Conservation (phyloP, 2,113 vertebrate genomes). For the Barbus barbus region DNA sequence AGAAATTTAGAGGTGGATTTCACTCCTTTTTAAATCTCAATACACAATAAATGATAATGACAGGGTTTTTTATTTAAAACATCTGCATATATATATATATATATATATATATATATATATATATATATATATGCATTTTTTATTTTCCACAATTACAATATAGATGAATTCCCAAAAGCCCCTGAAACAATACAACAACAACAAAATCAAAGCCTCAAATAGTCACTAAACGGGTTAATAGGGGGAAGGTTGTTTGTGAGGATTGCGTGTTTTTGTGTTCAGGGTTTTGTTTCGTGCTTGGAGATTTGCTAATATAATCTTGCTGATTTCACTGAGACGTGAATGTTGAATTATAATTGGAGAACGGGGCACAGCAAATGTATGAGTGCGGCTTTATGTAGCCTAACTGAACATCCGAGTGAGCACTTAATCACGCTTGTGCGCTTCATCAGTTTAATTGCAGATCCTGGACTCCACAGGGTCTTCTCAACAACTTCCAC, state of each 20-base stretch:
- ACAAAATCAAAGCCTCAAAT: not conserved
- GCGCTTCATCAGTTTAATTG: slow-evolving; percentile 33
- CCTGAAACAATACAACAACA: not conserved
- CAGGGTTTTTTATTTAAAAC: not conserved
- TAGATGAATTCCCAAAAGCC: too few species aligned
- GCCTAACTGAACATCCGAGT: slow-evolving; percentile 13
- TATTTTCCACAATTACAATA: too few species aligned
- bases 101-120: too few species aligned
- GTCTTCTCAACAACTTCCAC: slow-evolving; percentile 12
- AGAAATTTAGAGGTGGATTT: not conserved
- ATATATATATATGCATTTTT: too few species aligned
- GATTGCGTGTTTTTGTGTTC: slow-evolving; percentile 1
- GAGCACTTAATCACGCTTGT: not conserved
- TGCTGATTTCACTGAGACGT: slow-evolving; percentile 14
- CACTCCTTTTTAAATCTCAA: not conserved
- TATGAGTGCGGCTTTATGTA: not conserved
- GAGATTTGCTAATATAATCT: slow-evolving; percentile 41
- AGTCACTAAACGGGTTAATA: not conserved
- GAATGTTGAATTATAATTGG: slow-evolving; percentile 30
- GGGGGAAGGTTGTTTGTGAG: not conserved
- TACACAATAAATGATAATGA: not conserved
- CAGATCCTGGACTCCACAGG: slow-evolving; percentile 10
- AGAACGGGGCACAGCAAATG: slow-evolving; percentile 16
- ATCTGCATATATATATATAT: not conserved
- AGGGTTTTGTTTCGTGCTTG: not conserved